Evolutionary conservation across 1,140 invertebrate genomes (phyloP).

Genomic region (Drosophila repletoides): DNA sequence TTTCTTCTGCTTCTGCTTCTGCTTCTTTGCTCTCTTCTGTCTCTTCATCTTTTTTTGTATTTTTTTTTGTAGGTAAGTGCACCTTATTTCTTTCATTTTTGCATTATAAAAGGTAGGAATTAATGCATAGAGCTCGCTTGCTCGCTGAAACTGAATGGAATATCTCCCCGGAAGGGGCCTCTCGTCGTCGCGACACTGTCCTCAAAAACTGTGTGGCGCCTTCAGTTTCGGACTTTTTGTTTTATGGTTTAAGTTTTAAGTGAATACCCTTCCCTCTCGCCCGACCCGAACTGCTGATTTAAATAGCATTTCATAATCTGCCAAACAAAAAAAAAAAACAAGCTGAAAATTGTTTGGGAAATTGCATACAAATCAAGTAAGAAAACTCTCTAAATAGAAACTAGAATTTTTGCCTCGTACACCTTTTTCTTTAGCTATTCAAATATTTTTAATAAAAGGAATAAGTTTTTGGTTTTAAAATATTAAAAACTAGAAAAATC

Average conservation of each 20-base stretch:
- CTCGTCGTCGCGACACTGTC: constrained; percentile 22
- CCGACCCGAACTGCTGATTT: constrained; percentile 7
- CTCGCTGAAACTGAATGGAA: constrained; percentile 16
- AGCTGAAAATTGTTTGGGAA: no score
- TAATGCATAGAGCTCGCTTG: constrained; percentile 65
- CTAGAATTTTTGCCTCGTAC: no score
- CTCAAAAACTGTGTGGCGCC: constrained; percentile 33
- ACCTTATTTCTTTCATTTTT: constrained; percentile 57
- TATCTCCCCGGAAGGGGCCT: not conserved
- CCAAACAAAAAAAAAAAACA: not conserved
- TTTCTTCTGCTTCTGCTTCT: not conserved
- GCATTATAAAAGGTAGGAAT: constrained; percentile 80
- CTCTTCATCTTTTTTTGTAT: not conserved
- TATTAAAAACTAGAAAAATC: no score
- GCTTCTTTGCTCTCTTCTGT: not conserved
- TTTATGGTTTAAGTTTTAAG: constrained; percentile 68
- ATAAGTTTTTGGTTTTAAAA: no score
- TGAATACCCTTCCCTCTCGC: no score
- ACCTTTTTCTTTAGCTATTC: no score
- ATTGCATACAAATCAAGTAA: no score
- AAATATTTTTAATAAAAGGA: no score
- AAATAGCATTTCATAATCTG: constrained; percentile 18
- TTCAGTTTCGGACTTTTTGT: constrained; percentile 57
- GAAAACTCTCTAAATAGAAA: no score
- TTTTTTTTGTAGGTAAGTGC: constrained; percentile 22